Evolutionary conservation across 2,113 vertebrate genomes (phyloP).

Genomic region (Vulpes ferrilata): DNA sequence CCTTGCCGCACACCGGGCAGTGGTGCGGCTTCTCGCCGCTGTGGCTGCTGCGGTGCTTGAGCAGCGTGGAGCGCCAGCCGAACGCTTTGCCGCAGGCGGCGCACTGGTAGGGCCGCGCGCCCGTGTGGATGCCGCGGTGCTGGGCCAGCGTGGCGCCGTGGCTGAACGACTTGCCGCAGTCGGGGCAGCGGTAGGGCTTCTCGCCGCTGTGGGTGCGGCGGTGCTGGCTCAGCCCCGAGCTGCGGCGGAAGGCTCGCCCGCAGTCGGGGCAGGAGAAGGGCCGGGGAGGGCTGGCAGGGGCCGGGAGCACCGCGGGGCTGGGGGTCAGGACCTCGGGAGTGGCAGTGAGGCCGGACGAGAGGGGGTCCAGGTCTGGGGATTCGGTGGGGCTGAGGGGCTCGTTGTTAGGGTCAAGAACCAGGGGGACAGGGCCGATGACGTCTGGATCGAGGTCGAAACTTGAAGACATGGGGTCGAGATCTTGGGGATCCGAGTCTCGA

Average conservation of each 20-base stretch:
- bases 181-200: conserved; percentile 89
- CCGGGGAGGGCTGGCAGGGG: conserved; percentile 88
- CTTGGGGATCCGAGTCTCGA: conserved; percentile 40
- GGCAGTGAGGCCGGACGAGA: conserved; percentile 57
- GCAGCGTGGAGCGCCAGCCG: conserved; percentile 81
- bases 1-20: conserved; percentile 80
- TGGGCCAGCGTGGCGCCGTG: conserved; percentile 91
- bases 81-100: conserved; percentile 81
- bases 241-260: conserved; percentile 91
- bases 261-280: conserved; percentile 91
- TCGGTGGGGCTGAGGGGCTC: conserved; percentile 54
- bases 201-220: conserved; percentile 92
- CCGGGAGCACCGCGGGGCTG: conserved; percentile 58
- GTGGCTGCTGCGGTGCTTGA: conserved; percentile 82
- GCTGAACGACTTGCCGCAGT: conserved; percentile 87
- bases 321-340: conserved; percentile 43
- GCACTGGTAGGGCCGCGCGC: conserved; percentile 80
- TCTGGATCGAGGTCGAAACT: conserved; percentile 76
- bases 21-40: conserved; percentile 82
- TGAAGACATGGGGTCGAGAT: conserved; percentile 72
- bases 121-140: conserved; percentile 89
- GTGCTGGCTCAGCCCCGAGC: conserved; percentile 90
- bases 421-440: conserved; percentile 79
- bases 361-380: conserved; percentile 47
- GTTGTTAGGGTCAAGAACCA: conserved; percentile 70